Evolutionary conservation across 2,888 invertebrate genomes (phyloP).

Genomic region (Helicoverpa assulta): DNA sequence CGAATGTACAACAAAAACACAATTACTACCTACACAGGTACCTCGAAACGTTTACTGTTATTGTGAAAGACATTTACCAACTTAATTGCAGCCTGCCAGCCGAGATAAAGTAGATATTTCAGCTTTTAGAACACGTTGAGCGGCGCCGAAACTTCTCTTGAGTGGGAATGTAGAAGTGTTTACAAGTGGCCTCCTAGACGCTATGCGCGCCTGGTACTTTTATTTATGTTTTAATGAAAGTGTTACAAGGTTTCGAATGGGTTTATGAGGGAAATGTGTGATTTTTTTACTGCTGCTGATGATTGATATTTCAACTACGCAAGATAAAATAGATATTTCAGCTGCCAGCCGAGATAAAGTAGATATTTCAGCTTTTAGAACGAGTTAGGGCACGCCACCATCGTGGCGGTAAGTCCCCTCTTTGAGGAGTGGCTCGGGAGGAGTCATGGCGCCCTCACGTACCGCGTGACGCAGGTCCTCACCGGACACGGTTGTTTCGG

Average conservation of each 20-base stretch:
- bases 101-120: constrained; percentile 49
- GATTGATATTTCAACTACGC: too few species aligned
- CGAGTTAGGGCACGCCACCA: too few species aligned
- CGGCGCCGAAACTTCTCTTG: constrained; percentile 7
- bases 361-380: too few species aligned
- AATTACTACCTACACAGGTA: constrained; percentile 30
- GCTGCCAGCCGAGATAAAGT: too few species aligned
- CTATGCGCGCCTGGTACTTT: constrained; percentile 43
- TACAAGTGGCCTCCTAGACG: constrained; percentile 31
- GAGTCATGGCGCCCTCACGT: too few species aligned
- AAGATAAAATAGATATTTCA: too few species aligned
- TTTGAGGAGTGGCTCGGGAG: too few species aligned
- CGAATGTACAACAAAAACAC: constrained; percentile 23
- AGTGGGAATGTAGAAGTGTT: constrained; percentile 38
- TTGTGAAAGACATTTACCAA: constrained; percentile 37
- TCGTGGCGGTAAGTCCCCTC: too few species aligned
- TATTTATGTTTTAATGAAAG: constrained; percentile 11
- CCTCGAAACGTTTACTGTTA: constrained; percentile 41
- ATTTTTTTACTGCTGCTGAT: too few species aligned
- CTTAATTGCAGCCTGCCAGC: constrained; percentile 44
- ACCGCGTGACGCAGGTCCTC: too few species aligned
- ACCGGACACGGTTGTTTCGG: too few species aligned
- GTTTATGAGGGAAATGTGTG: background rate
- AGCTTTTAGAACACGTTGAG: constrained; percentile 40
- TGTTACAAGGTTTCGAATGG: background rate